phyloP scores from a whole-genome alignment of 2,797 vertebrate genomes.

The Microctenopoma lineatum region DNA sequence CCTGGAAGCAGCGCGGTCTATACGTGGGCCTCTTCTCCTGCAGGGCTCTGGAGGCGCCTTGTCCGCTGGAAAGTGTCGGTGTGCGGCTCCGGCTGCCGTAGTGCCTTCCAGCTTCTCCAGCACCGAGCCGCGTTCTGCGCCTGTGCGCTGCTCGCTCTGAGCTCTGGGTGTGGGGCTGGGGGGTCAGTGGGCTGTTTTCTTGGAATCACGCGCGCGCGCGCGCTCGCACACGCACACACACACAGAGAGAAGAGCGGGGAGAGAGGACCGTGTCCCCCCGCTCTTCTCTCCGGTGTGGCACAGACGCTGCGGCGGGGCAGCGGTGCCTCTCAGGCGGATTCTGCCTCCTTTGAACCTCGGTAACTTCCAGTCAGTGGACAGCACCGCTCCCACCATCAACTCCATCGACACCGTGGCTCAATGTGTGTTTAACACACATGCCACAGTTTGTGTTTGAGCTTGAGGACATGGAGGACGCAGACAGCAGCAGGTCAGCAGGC shows the following conservation, averaged over 20 bases:
- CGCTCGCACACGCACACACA: neutral
- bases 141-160: slow-evolving; percentile 66
- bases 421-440: neutral
- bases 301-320: neutral
- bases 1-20: slow-evolving; percentile 51
- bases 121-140: slow-evolving; percentile 64
- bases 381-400: neutral
- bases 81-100: slow-evolving; percentile 40
- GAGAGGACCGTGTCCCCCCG: slow-evolving; percentile 56
- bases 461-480: neutral
- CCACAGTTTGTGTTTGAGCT: too few species aligned
- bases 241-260: slow-evolving; percentile 28
- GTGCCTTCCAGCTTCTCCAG: slow-evolving; percentile 54
- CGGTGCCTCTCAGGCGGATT: slow-evolving; percentile 15
- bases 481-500: neutral
- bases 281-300: slow-evolving; percentile 58
- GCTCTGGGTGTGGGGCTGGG: slow-evolving; percentile 46
- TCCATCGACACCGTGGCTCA: neutral
- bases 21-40: slow-evolving; percentile 36
- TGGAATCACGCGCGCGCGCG: slow-evolving; percentile 44
- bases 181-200: slow-evolving; percentile 67
- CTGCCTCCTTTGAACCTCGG: slow-evolving; percentile 6
- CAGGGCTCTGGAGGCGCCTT: slow-evolving; percentile 14
- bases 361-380: neutral
- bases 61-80: slow-evolving; percentile 35